Base-by-base conservation (phyloP, 2,888 invertebrate species). In the Xestia ashworthii region DNA sequence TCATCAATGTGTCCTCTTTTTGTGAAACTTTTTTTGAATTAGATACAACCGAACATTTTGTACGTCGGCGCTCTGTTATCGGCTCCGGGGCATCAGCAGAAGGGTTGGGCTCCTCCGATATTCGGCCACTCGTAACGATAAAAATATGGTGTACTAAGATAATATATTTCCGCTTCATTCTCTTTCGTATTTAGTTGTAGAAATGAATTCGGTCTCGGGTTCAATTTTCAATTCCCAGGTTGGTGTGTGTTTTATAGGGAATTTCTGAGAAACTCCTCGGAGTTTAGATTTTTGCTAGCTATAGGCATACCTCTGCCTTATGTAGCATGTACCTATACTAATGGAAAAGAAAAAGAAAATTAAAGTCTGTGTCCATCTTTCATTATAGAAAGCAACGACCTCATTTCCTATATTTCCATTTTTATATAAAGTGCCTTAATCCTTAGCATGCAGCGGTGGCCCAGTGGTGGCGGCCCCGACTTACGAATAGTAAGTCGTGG, bases 1-100 rank as follows among this genome's bases (percentile, higher is more conserved):
- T 82, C 74, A 66, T 58, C 90, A 92, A 92, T 91, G 91, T 93
- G 93, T 91, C 88, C 89, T 90, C 85, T 89, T 87, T 90, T 90
- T 86, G 38, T 69, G n/a, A 32, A 68, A 48, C 65, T 89, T 91
- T 93, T 93, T 93, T 92, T 89, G 88, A 90, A 89, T 92, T 91
- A 91, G 94, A 94, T 94, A 95, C 94, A 95, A 94, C 94, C 92
- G 93, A 93, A 95, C 95, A 95, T 94, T 96, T 96, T 95, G 96
- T 96, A 92, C 93, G 92, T 89, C 92, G 91, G 92, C 92, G 93
- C 89, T 85, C 88, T 89, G 91, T 94, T 96, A 96, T 96, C 96
- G 83, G 80, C 41, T 60, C 55, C 48, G 60, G 16, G 53, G 60
- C 80, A 84, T 84, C 84, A 50, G 72, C 84, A 86, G 87, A 93